Evolutionary conservation across 2,113 vertebrate genomes (phyloP), one percentile per base, ranked within the genome.

Genomic region (Centropristis striata): DNA sequence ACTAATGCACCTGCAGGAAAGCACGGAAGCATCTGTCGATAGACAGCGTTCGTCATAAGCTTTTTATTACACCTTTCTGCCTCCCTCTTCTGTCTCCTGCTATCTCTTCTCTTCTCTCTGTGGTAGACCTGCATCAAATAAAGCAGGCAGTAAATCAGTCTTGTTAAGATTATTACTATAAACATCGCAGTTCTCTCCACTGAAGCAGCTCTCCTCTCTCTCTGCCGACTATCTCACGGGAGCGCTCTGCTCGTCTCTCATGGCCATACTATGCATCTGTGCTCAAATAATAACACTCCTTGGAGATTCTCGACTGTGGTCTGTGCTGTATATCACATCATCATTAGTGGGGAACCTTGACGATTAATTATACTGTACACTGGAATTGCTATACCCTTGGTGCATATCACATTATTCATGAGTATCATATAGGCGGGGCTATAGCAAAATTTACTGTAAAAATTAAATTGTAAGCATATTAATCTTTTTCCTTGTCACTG

Each of bases 41-140:
- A 78, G 80, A 78, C 49, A 60, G 79, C 84, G 91, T 94, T 91
- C 92, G 84, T 90, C 81, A 88, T 66, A 55, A 84, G 86, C 83
- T 28, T 71, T 87, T 84, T 76, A 84, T 84, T 78, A 85, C 75
- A 82, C 82, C 85, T 66, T 42, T 23, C 47, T 76, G 71, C 57
- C 81, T 77, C 44, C 16, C 59, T 49, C 59, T 37, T 80, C 57
- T 32, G 36, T 70, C 73, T 75, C 54, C 37, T 64, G 32, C 42
- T 41, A 63, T 63, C 49, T 78, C 78, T 41, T 53, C 32, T 71
- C 39, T 46, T 78, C 58, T 76, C 23, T 75, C 69, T 37, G 53
- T 21, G 44, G 46, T n/a, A 32, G 37, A 54, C 28, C 71, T 44
- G 54, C 57, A 67, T 87, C 64, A 71, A 60, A 73, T 59, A 27